Evolutionary conservation across 2,113 vertebrate species (phyloP).

Genomic region (Neomonachus schauinslandi): DNA sequence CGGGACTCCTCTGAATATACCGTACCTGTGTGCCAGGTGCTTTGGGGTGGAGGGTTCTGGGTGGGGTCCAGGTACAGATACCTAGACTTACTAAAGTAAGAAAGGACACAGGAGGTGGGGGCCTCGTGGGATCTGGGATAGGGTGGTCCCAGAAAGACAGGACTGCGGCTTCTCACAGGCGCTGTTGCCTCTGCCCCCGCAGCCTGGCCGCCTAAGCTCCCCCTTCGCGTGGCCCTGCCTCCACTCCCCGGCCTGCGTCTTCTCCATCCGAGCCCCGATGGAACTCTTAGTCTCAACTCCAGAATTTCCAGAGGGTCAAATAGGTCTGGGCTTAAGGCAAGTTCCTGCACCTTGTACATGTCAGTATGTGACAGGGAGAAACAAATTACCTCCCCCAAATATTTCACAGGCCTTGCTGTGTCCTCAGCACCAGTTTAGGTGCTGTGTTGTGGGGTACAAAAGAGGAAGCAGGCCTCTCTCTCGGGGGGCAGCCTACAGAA

Average conservation of each 20-base stretch:
- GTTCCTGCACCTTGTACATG: background rate
- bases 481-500: background rate
- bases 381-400: background rate
- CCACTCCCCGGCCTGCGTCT: background rate
- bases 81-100: background rate
- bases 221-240: background rate
- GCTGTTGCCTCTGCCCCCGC: background rate
- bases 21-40: background rate
- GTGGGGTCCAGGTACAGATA: background rate
- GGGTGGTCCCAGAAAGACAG: background rate
- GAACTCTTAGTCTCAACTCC: background rate
- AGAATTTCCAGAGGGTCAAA: background rate
- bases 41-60: background rate
- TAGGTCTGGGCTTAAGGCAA: background rate
- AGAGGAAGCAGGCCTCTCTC: background rate
- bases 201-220: background rate
- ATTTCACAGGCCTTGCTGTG: background rate
- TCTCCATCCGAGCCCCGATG: background rate
- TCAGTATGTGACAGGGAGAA: background rate
- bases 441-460: background rate
- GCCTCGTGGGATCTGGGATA: background rate
- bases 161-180: background rate
- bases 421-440: background rate
- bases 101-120: background rate
- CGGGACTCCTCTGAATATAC: background rate